phyloP scores from a whole-genome alignment of 2,113 vertebrate species.

The Stegostoma tigrinum region DNA sequence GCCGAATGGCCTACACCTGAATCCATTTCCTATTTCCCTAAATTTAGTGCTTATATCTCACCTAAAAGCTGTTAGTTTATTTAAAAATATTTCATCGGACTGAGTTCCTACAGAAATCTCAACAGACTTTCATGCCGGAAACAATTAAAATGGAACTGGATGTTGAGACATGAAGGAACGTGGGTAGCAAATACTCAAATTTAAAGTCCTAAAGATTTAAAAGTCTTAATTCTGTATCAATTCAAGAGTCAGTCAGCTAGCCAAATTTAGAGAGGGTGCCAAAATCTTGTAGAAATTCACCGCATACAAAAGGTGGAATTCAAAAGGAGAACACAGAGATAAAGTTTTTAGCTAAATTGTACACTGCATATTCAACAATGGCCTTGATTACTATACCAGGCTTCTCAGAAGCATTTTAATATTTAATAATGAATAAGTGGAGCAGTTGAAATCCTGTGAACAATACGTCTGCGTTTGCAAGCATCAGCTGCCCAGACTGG shows the following conservation, averaged over 20 bases:
- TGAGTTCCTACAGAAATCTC: background rate
- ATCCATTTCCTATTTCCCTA: too few relatives aligned
- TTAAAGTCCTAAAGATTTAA: background rate
- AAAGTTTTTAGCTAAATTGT: background rate
- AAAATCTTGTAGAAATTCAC: background rate
- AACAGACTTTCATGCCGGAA: background rate
- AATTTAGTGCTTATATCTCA: background rate
- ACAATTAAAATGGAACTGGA: background rate
- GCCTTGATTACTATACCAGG: background rate
- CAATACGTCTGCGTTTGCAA: background rate
- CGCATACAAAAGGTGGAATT: background rate
- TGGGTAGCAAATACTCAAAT: background rate
- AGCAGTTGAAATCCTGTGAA: background rate
- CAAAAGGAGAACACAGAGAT: background rate
- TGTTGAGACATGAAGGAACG: background rate
- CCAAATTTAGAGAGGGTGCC: background rate
- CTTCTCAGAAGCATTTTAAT: background rate
- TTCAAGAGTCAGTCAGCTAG: background rate
- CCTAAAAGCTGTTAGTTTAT: background rate
- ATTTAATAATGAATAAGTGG: background rate
- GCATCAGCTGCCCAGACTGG: background rate
- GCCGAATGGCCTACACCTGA: too few relatives aligned
- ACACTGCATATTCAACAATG: background rate
- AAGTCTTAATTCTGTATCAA: background rate
- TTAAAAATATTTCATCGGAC: background rate